A percentile compares a stretch with the other conserved stretches of the same genome.
phyloP scores from a whole-genome alignment of 1,140 invertebrate species.

The Agrypnia vestita region DNA sequence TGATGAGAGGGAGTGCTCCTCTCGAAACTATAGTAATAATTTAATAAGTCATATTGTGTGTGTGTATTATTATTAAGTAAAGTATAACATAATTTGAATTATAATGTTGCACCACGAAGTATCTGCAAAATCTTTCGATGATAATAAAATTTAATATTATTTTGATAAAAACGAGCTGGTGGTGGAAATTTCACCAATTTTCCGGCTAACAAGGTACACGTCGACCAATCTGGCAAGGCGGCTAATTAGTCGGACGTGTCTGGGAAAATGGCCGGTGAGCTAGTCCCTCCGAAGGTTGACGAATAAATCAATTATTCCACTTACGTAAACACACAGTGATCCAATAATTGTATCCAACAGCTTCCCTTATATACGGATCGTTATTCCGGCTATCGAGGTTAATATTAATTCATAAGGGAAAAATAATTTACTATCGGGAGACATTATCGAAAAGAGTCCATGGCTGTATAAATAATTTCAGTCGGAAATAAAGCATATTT shows the following conservation, averaged over 20 bases:
- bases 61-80: no score
- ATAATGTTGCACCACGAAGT: no score
- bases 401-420: background rate
- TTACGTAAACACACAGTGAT: slow-evolving; percentile 39
- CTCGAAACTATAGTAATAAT: no score
- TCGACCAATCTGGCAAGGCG: background rate
- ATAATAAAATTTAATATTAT: no score
- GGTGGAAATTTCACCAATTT: background rate
- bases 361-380: background rate
- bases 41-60: no score
- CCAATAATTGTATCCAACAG: slow-evolving; percentile 35
- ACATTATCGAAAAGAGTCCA: background rate
- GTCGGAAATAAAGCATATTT: no score
- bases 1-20: no score
- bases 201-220: background rate
- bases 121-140: no score
- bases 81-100: no score
- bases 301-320: slow-evolving; percentile 49
- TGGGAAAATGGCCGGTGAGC: slow-evolving; percentile 14
- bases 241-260: slow-evolving; percentile 30
- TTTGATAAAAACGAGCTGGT: no score
- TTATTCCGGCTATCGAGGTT: background rate
- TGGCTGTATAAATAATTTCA: no score
- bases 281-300: background rate
- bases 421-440: background rate